Conservation (phyloP, 2,888 invertebrate genomes). For the Penaeus monodon region DNA sequence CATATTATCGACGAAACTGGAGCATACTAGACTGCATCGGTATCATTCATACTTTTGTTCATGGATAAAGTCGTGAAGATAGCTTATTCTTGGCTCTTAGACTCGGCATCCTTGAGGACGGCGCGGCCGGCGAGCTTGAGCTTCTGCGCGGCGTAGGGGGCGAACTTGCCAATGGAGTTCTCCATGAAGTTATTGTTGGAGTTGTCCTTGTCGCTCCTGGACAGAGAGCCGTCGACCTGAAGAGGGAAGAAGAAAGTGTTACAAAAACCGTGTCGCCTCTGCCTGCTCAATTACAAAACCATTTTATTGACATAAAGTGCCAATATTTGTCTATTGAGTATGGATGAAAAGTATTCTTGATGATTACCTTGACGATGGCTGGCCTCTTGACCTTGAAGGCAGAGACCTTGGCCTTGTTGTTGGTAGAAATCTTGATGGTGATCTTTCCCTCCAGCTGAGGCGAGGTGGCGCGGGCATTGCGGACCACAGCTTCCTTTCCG, state of each 20-base stretch:
- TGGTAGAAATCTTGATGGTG: conserved; percentile 19
- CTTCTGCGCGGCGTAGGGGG: conserved; percentile 40
- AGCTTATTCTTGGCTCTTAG: background rate
- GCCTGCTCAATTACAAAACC: background rate
- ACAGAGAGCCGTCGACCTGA: conserved; percentile 35
- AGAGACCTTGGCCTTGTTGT: conserved; percentile 38
- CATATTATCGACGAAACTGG: no score
- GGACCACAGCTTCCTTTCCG: conserved; percentile 23
- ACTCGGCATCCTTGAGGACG: conserved; percentile 26
- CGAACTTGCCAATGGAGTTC: conserved; percentile 18
- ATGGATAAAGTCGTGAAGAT: no score
- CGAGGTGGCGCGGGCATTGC: conserved; percentile 28
- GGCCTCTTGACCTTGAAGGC: conserved; percentile 29
- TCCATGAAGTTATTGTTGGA: conserved; percentile 44
- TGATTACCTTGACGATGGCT: conserved; percentile 33
- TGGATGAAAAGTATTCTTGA: background rate
- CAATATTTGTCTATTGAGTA: background rate
- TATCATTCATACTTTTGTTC: no score
- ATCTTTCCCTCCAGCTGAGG: conserved; percentile 39
- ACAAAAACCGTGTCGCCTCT: background rate
- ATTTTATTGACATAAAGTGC: no score
- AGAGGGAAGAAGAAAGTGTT: background rate
- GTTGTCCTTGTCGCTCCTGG: background rate
- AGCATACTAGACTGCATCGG: no score
- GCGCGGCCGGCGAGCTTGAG: conserved; percentile 30